These are phyloP conservation scores for Drosophila ambigua DNA, from an alignment of 1,140 invertebrate species.

Conservation along the genomic window DNA sequence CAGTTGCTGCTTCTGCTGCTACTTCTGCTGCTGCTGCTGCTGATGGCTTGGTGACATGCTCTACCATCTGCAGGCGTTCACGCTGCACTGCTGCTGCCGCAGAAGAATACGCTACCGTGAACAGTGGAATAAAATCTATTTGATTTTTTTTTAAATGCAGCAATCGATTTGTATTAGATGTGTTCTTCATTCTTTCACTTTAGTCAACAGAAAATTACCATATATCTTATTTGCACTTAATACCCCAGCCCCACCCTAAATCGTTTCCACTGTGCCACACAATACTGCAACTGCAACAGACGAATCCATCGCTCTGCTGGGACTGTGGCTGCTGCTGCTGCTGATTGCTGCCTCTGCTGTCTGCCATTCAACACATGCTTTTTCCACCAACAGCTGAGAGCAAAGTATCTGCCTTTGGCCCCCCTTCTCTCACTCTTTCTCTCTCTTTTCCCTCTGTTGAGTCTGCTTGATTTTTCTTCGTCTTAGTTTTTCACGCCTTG, in stretches of 20 bases:
- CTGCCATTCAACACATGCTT: constrained; percentile 42
- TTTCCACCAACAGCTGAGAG: constrained; percentile 48
- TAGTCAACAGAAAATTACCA: too few relatives aligned
- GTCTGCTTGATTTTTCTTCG: constrained; percentile 6
- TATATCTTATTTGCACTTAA: too few relatives aligned
- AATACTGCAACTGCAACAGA: constrained; percentile 5
- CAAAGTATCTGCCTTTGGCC: neutral
- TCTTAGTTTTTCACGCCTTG: constrained; percentile 55
- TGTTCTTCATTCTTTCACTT: too few relatives aligned
- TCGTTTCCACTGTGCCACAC: constrained; percentile 30
- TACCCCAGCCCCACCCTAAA: neutral
- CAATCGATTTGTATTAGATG: too few relatives aligned
- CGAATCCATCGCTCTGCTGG: constrained; percentile 40
- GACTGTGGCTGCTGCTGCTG: constrained; percentile 1
- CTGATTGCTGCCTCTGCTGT: constrained; percentile 4
- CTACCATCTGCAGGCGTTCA: constrained; percentile 30
- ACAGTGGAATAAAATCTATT: too few relatives aligned
- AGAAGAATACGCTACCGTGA: too few relatives aligned
- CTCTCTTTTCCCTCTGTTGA: constrained; percentile 27
- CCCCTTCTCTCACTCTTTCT: constrained; percentile 9
- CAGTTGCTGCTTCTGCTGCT: constrained; percentile 14
- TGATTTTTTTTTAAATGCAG: too few relatives aligned
- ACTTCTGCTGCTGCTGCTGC: too few relatives aligned
- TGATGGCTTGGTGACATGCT: constrained; percentile 32
- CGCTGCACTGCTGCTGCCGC: neutral